Conservation (phyloP, 64 coral and sea anemone genomes). For the Dendronephthya gigantea region DNA sequence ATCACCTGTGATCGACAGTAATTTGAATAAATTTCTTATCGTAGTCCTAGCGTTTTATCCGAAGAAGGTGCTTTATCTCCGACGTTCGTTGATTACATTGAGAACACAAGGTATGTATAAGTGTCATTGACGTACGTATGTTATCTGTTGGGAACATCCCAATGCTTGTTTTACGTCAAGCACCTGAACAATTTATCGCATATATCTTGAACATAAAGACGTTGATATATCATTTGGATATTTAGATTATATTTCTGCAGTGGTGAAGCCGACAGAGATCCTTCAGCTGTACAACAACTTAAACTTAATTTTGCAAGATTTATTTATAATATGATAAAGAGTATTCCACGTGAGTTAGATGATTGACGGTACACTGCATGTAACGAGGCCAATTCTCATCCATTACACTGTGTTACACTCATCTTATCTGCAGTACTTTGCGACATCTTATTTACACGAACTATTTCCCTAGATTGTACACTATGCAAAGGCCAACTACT, state of each 20-base stretch:
- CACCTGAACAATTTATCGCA: too few species aligned
- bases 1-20: too few species aligned
- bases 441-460: background rate
- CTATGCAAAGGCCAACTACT: constrained; percentile 35
- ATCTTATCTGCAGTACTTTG: too few species aligned
- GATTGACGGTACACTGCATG: too few species aligned
- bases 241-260: constrained; percentile 11
- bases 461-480: background rate
- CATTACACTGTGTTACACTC: too few species aligned
- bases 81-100: constrained; percentile 85
- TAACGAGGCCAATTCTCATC: too few species aligned
- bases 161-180: too few species aligned
- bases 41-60: constrained; percentile 62
- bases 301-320: constrained; percentile 84
- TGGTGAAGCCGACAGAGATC: constrained; percentile 81
- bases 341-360: constrained; percentile 62
- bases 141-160: too few species aligned
- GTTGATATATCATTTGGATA: background rate
- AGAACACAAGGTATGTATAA: constrained; percentile 50
- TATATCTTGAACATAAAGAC: background rate
- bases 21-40: background rate
- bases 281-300: constrained; percentile 54
- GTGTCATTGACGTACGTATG: too few species aligned
- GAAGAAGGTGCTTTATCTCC: constrained; percentile 63
- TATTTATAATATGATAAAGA: constrained; percentile 89